Conservation (phyloP, 2,888 invertebrate genomes). For the Lasioglossum leucozonium region DNA sequence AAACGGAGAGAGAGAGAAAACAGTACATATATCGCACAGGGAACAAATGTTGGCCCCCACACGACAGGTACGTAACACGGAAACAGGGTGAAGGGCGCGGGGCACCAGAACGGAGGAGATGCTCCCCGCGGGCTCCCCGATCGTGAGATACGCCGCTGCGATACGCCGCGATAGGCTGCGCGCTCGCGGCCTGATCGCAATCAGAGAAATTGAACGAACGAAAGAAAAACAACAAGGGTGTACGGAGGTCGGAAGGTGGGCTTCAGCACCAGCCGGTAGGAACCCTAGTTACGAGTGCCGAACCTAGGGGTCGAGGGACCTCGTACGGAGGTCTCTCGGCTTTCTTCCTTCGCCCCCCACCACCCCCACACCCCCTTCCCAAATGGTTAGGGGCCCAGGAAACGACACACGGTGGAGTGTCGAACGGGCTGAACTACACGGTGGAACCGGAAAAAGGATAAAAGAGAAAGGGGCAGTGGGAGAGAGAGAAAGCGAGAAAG, state of each 20-base stretch:
- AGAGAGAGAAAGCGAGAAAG: background rate
- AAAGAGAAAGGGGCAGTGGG: background rate
- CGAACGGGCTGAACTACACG: background rate
- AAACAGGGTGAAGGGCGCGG: conserved; percentile 57
- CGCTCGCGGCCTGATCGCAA: conserved; percentile 12
- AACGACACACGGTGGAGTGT: conserved; percentile 41
- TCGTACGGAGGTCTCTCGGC: conserved; percentile 74
- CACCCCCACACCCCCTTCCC: background rate
- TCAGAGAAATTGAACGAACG: conserved; percentile 7
- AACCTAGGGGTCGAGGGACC: conserved; percentile 83
- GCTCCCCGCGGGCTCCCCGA: conserved; percentile 33
- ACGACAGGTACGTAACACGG: conserved; percentile 61
- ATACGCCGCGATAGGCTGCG: conserved; percentile 18
- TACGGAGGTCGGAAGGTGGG: conserved; percentile 82
- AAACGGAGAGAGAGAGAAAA: background rate
- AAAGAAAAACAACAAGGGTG: conserved; percentile 62
- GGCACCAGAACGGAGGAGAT: conserved; percentile 64
- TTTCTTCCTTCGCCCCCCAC: conserved; percentile 48
- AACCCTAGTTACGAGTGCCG: conserved; percentile 85
- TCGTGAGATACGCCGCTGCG: conserved; percentile 40
- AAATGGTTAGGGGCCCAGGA: conserved; percentile 2
- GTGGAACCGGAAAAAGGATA: background rate
- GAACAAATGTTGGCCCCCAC: conserved; percentile 47
- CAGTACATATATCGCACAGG: conserved; percentile 24
- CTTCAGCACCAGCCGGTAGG: conserved; percentile 83